phyloP scores from a whole-genome alignment of 2,888 invertebrate genomes.

The Erebia epiphron region DNA sequence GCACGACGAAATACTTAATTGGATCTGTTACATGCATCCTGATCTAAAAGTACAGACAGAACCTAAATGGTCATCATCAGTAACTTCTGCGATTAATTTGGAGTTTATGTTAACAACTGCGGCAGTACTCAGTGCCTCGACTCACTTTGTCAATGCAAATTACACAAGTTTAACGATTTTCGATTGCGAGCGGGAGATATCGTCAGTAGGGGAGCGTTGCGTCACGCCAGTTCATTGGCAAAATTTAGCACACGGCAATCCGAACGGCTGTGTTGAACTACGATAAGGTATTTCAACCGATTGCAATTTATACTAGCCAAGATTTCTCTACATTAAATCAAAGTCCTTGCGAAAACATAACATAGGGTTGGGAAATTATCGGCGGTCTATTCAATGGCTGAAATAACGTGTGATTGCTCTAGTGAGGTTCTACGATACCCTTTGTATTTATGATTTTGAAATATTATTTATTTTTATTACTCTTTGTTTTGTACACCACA shows the following conservation, averaged over 20 bases:
- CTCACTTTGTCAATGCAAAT: constrained; percentile 38
- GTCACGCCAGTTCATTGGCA: constrained; percentile 63
- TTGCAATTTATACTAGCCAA: constrained; percentile 46
- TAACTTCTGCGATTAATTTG: neutral
- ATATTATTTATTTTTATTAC: too few species aligned
- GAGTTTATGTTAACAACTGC: constrained; percentile 19
- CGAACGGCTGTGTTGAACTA: constrained; percentile 44
- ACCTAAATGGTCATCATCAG: too few species aligned
- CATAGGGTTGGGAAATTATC: constrained; percentile 46
- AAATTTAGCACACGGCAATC: constrained; percentile 61
- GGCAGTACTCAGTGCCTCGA: neutral
- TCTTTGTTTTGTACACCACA: too few species aligned
- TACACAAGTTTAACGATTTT: constrained; percentile 44
- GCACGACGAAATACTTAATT: too few species aligned
- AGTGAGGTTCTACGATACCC: too few species aligned
- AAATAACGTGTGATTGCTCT: constrained; percentile 16
- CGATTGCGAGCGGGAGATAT: constrained; percentile 53
- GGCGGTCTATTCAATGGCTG: constrained; percentile 34
- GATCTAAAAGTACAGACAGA: too few species aligned
- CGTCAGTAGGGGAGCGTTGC: constrained; percentile 58
- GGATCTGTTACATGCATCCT: too few species aligned
- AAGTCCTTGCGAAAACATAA: constrained; percentile 50
- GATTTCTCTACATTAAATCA: constrained; percentile 50
- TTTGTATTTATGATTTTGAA: neutral
- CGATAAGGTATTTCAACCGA: constrained; percentile 47